phyloP scores from a whole-genome alignment of 2,888 invertebrate species.

The Athalia rosae region DNA sequence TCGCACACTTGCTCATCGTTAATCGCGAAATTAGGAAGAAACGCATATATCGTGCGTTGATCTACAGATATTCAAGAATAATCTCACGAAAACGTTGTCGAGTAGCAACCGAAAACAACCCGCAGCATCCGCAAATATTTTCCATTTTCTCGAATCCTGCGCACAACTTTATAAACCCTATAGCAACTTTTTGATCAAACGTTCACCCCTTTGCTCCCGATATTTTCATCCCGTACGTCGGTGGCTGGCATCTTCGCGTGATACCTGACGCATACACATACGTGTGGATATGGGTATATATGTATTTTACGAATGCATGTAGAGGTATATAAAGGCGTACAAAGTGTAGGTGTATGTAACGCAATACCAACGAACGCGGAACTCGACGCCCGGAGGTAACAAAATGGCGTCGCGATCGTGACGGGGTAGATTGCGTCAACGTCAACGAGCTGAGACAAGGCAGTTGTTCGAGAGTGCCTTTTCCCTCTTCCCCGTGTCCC shows the following conservation, averaged over 20 bases:
- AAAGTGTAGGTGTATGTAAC: background rate
- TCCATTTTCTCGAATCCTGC: no score
- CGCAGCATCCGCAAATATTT: no score
- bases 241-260: no score
- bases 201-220: no score
- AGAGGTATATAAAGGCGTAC: background rate
- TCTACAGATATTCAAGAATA: no score
- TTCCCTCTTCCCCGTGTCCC: background rate
- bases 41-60: no score
- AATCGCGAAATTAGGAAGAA: no score
- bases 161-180: no score
- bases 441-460: conserved; percentile 41
- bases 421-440: conserved; percentile 43
- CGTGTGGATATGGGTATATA: background rate
- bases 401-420: conserved; percentile 38
- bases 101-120: no score
- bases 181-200: no score
- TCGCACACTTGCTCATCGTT: background rate
- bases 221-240: no score
- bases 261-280: background rate
- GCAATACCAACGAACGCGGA: conserved; percentile 16
- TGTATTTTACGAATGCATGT: background rate
- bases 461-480: conserved; percentile 29
- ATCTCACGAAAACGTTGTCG: no score
- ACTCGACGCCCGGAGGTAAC: conserved; percentile 21